Conservation (phyloP, 2,113 vertebrate species). For the Poicephalus gulielmi region DNA sequence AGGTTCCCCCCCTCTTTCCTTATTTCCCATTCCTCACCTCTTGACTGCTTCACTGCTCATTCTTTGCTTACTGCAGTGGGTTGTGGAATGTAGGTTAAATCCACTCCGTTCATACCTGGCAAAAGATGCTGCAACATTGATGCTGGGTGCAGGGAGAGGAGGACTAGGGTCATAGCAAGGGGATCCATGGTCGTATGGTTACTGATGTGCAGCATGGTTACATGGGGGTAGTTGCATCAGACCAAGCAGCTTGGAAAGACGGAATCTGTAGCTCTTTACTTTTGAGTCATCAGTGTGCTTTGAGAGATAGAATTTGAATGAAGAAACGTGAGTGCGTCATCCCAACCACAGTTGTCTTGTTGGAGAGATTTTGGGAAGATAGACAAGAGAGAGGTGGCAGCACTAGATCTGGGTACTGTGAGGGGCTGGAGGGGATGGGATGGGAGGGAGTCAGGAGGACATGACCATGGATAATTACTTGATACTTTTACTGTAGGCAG, state of each 20-base stretch:
- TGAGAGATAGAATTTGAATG: background rate
- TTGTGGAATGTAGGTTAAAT: background rate
- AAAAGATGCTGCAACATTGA: accelerated
- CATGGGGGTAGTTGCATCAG: background rate
- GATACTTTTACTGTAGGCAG: background rate
- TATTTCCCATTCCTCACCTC: background rate
- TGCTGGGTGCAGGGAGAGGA: background rate
- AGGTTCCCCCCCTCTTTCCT: background rate
- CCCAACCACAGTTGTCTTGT: background rate
- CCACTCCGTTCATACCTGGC: background rate
- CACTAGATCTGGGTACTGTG: background rate
- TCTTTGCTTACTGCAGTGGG: background rate
- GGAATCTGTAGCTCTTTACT: background rate
- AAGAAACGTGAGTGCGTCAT: background rate
- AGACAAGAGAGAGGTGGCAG: background rate
- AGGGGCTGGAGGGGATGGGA: background rate
- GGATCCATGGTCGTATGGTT: background rate
- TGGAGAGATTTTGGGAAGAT: background rate
- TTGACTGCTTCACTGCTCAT: background rate
- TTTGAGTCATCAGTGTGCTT: background rate
- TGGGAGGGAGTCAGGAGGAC: background rate
- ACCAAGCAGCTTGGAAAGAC: background rate
- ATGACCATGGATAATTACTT: background rate
- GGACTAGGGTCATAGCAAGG: background rate
- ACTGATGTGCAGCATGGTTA: accelerated